phyloP scores from a whole-genome alignment of 2,797 vertebrate genomes.

The Buphagus erythrorhynchus region DNA sequence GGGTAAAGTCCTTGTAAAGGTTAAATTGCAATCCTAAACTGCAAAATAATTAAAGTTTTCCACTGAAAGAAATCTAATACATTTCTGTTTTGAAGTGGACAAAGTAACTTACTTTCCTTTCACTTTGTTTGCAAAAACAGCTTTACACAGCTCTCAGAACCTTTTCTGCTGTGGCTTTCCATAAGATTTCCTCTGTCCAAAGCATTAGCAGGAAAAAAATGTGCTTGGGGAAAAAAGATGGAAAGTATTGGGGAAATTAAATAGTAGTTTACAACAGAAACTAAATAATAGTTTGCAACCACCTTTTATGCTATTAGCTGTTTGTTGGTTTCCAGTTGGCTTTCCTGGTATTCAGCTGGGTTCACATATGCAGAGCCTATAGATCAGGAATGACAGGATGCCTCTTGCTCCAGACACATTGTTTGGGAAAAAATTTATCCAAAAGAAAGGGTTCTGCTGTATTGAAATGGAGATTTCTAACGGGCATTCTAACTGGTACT shows the following conservation, averaged over 20 bases:
- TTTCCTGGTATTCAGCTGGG: neutral
- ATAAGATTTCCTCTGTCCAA: neutral
- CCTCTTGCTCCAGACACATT: neutral
- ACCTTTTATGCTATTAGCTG: neutral
- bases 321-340: neutral
- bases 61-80: neutral
- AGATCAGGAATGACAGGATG: neutral
- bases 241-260: neutral
- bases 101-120: neutral
- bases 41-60: neutral
- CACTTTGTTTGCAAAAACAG: neutral
- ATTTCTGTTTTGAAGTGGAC: neutral
- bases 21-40: neutral
- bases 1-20: neutral
- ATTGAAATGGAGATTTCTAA: neutral
- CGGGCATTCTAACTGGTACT: neutral
- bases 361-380: neutral
- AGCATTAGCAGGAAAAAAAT: neutral
- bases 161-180: neutral
- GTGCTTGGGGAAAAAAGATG: accelerated
- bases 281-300: neutral
- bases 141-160: neutral
- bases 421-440: neutral
- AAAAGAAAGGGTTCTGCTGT: neutral
- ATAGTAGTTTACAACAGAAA: neutral